Percentiles rank a stretch among this genome's conserved stretches.
phyloP scores from a whole-genome alignment of 1,140 invertebrate genomes.

The Melitaea cinxia region DNA sequence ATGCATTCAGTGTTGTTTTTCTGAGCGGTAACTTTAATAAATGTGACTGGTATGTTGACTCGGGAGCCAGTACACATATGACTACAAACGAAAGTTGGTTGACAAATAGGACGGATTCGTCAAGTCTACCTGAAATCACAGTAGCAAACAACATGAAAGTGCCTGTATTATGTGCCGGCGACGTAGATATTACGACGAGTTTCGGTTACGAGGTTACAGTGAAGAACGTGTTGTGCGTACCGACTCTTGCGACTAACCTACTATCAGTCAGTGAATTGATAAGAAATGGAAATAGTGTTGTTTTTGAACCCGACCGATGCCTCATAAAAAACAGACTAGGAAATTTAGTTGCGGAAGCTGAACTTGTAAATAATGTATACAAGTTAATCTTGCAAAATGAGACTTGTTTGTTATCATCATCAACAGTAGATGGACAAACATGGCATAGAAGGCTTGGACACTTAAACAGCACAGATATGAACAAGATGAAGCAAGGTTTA shows the following conservation, averaged over 20 bases:
- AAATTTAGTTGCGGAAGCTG: conserved; percentile 3
- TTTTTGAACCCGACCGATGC: not conserved
- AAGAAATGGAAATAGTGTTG: not conserved
- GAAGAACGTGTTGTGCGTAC: conserved; percentile 7
- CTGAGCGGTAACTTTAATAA: not conserved
- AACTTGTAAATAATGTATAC: conserved; percentile 4
- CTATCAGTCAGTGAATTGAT: not conserved
- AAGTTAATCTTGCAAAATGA: conserved; percentile 10
- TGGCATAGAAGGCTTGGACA: conserved; percentile 36
- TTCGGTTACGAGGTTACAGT: conserved; percentile 18
- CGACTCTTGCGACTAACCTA: not conserved
- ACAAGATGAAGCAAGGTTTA: conserved; percentile 35
- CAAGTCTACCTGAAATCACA: conserved; percentile 38
- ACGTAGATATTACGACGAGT: conserved; percentile 40
- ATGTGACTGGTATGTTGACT: not conserved
- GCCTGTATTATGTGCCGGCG: conserved; percentile 41
- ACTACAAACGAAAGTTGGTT: not conserved
- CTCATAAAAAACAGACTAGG: conserved; percentile 1
- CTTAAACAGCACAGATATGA: conserved; percentile 36
- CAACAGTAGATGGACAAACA: not conserved
- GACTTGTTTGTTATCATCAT: conserved; percentile 3
- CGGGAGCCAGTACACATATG: not conserved
- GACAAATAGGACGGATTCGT: not conserved
- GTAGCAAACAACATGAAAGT: conserved; percentile 45
- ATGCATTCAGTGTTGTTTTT: not conserved